phyloP scores from a whole-genome alignment of 2,113 vertebrate genomes.

The Pollachius pollachius region DNA sequence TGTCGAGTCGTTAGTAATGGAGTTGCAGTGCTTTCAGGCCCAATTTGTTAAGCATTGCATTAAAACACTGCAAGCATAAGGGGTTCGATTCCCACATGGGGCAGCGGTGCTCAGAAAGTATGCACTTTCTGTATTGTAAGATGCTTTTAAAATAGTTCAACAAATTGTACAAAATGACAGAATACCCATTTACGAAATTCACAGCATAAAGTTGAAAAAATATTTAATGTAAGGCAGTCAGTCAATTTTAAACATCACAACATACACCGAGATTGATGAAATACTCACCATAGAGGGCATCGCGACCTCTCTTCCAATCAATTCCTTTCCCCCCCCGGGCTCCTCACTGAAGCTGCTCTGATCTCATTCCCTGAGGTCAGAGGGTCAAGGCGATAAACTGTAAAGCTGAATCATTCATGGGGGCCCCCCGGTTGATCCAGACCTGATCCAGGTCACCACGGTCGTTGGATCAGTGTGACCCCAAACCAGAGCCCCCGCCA shows the following conservation, averaged over 20 bases:
- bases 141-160: too few relatives aligned
- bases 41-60: too few relatives aligned
- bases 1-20: not conserved
- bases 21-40: not conserved
- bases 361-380: conserved; percentile 44
- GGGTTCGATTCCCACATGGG: too few relatives aligned
- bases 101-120: too few relatives aligned
- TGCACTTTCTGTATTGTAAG: too few relatives aligned
- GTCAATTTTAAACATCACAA: not conserved
- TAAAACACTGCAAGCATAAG: too few relatives aligned
- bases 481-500: conserved; percentile 21
- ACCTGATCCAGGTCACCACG: conserved; percentile 34
- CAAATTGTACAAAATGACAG: too few relatives aligned
- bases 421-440: conserved; percentile 34
- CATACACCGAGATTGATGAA: not conserved
- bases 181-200: too few relatives aligned
- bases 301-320: conserved; percentile 44
- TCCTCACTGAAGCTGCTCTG: conserved; percentile 52
- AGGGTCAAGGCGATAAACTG: conserved; percentile 53
- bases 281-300: conserved; percentile 14
- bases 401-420: conserved; percentile 48
- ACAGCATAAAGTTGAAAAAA: too few relatives aligned
- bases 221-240: too few relatives aligned
- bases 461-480: conserved; percentile 25
- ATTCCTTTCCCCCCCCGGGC: conserved; percentile 15